Evolutionary conservation across 2,797 vertebrate species (phyloP).

Genomic region (Lemur catta): DNA sequence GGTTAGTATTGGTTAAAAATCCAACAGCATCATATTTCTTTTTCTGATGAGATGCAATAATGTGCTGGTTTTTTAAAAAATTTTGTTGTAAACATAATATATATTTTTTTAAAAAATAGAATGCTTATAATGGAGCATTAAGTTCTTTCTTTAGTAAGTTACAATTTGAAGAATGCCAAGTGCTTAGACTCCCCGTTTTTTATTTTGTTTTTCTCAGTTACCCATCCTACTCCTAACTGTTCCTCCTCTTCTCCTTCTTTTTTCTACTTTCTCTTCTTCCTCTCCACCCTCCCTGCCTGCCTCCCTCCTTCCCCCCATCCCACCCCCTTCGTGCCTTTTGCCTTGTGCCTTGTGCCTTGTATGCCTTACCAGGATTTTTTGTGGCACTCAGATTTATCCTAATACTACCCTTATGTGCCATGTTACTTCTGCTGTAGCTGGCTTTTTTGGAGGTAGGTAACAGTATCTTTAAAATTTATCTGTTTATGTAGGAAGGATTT

Average conservation of each 20-base stretch:
- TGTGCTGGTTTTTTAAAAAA: background rate
- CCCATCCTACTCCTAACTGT: background rate
- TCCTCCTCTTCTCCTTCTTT: background rate
- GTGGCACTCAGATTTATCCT: constrained; percentile 91
- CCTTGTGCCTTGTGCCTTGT: constrained; percentile 60
- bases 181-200: background rate
- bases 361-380: constrained; percentile 91
- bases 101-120: background rate
- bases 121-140: background rate
- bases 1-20: background rate
- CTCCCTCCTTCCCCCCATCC: background rate
- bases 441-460: constrained; percentile 93
- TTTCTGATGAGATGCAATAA: background rate
- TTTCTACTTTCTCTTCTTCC: background rate
- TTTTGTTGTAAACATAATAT: background rate
- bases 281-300: too few species aligned
- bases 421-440: constrained; percentile 91
- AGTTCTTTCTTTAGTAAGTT: constrained; percentile 6
- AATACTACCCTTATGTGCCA: constrained; percentile 90
- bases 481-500: background rate
- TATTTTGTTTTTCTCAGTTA: constrained; percentile 43
- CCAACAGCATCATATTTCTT: background rate
- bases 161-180: constrained; percentile 8
- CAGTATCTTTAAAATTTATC: background rate
- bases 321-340: background rate